These are phyloP conservation scores for Agapornis canus DNA, from an alignment of 2,797 vertebrate species.

Conservation along the genomic window DNA sequence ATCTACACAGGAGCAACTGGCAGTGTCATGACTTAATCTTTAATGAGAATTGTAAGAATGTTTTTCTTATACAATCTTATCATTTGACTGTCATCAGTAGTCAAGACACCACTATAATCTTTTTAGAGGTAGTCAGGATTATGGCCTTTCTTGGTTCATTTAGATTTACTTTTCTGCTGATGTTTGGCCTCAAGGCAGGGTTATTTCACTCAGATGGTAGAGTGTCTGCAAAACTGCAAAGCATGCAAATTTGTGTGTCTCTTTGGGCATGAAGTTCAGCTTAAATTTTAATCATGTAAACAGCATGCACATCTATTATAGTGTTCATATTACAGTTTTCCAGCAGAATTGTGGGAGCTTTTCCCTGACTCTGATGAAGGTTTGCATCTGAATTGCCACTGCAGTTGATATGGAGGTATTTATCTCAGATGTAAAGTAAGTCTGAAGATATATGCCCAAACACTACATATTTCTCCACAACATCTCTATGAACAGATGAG, in stretches of 20 bases:
- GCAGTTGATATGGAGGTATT: not conserved
- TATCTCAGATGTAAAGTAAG: not conserved
- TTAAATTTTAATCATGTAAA: not conserved
- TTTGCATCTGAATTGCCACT: not conserved
- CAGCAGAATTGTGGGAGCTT: not conserved
- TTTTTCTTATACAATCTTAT: constrained; percentile 32
- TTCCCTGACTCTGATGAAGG: not conserved
- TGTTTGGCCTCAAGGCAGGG: not conserved
- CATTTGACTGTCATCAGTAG: constrained; percentile 25
- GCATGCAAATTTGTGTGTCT: not conserved
- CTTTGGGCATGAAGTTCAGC: not conserved
- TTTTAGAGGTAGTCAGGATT: constrained; percentile 34
- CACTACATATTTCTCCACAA: not conserved
- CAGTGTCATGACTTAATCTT: not conserved
- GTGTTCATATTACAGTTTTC: not conserved
- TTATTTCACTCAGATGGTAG: constrained; percentile 9
- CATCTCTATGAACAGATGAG: not conserved
- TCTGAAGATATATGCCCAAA: not conserved
- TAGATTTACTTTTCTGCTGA: not conserved
- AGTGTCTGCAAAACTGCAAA: not conserved
- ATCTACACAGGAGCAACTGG: not conserved
- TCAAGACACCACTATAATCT: constrained; percentile 32
- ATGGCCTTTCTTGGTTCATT: constrained; percentile 23
- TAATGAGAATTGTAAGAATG: constrained; percentile 1
- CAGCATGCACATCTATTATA: not conserved